phyloP scores from a whole-genome alignment of 2,797 vertebrate genomes.

The Chelidonichthys spinosus region DNA sequence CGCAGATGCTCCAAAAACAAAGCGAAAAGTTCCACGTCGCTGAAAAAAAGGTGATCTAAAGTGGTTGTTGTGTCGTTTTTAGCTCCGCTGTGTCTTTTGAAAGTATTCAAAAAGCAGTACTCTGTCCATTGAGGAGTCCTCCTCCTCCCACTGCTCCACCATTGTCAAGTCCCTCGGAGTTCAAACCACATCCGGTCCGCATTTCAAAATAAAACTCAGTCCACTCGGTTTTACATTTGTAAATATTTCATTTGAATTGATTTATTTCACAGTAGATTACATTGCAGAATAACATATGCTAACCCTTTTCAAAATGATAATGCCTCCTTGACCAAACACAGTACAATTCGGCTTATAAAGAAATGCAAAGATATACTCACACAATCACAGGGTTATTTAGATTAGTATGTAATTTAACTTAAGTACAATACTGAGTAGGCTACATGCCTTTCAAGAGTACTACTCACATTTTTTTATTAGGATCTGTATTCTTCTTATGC shows the following conservation, averaged over 20 bases:
- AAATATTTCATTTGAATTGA: no score
- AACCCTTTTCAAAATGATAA: no score
- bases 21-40: neutral
- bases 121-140: conserved; percentile 62
- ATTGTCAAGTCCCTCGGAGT: neutral
- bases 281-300: neutral
- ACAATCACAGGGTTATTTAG: neutral
- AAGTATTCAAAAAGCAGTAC: conserved; percentile 50
- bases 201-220: conserved; percentile 61
- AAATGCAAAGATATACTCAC: neutral
- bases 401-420: neutral
- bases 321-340: neutral
- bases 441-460: neutral
- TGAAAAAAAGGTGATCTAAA: neutral
- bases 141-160: conserved; percentile 57
- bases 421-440: neutral
- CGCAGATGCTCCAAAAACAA: neutral
- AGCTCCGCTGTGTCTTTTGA: conserved; percentile 10
- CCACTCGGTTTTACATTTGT: neutral
- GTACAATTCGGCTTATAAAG: neutral
- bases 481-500: neutral
- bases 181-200: conserved; percentile 33
- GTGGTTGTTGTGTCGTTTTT: neutral
- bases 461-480: conserved; percentile 1
- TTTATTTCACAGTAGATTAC: neutral